Evolutionary conservation across 2,888 invertebrate genomes (phyloP).

Genomic region (Galerucella calmariensis): DNA sequence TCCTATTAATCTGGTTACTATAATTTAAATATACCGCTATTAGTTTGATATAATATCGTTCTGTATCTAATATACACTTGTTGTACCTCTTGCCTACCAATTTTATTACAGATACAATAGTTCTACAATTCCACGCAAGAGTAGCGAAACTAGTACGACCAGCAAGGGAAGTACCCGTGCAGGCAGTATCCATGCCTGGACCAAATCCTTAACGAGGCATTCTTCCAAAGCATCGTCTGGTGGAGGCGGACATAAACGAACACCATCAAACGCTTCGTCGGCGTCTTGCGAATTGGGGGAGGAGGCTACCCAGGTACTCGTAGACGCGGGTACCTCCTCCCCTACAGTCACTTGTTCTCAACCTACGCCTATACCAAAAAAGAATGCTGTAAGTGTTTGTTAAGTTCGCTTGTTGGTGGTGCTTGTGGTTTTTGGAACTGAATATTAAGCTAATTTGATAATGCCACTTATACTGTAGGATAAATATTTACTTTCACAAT

Average conservation of each 20-base stretch:
- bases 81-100: slow-evolving; percentile 22
- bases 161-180: slow-evolving; percentile 51
- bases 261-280: slow-evolving; percentile 56
- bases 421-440: slow-evolving; percentile 14
- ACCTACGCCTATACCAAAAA: slow-evolving; percentile 44
- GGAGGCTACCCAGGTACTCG: slow-evolving; percentile 67
- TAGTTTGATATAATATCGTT: not conserved
- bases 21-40: not conserved
- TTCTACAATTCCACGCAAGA: slow-evolving; percentile 62
- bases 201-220: slow-evolving; percentile 64
- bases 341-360: slow-evolving; percentile 63
- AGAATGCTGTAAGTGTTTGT: slow-evolving; percentile 43
- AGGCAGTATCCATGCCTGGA: slow-evolving; percentile 53
- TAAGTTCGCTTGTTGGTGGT: slow-evolving; percentile 20
- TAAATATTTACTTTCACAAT: not conserved
- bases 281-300: slow-evolving; percentile 66
- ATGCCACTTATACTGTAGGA: not conserved
- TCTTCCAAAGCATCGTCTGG: slow-evolving; percentile 45
- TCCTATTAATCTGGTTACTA: not conserved
- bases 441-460: slow-evolving; percentile 6
- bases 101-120: slow-evolving; percentile 56
- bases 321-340: slow-evolving; percentile 67
- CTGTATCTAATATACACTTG: not conserved
- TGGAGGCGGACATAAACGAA: slow-evolving; percentile 61
- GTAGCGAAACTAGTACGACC: slow-evolving; percentile 57